Percentiles rank a stretch among this genome's conserved stretches.
phyloP scores from a whole-genome alignment of 1,140 invertebrate species.

The Dermatophagoides farinae region DNA sequence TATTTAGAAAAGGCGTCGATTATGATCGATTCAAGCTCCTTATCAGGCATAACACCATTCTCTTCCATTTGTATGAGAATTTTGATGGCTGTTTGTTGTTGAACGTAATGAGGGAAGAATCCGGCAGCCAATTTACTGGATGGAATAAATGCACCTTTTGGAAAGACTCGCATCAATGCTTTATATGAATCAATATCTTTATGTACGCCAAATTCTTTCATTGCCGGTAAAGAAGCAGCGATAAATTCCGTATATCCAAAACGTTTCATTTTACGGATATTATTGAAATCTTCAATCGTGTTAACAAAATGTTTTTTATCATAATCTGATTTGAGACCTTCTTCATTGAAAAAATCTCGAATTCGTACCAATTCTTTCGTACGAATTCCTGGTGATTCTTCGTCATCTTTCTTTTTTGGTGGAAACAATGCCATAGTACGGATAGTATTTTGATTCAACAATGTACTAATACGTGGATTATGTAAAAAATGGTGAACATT shows the following conservation, averaged over 20 bases:
- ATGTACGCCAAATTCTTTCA: constrained; percentile 74
- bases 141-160: constrained; percentile 70
- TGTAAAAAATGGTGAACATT: neutral
- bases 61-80: constrained; percentile 74
- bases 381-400: neutral
- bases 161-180: constrained; percentile 65
- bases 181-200: constrained; percentile 83
- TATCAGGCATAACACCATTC: constrained; percentile 72
- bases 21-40: constrained; percentile 59
- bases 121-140: constrained; percentile 57
- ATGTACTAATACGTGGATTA: neutral
- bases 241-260: constrained; percentile 83
- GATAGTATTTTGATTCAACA: too few relatives aligned
- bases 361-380: neutral
- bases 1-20: constrained; percentile 59
- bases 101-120: constrained; percentile 77
- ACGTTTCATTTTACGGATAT: constrained; percentile 21
- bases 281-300: constrained; percentile 2
- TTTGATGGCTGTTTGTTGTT: constrained; percentile 65
- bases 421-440: neutral
- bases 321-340: neutral
- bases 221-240: constrained; percentile 56
- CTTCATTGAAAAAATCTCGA: neutral
- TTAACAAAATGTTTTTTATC: constrained; percentile 7
- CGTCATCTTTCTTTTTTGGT: constrained; percentile 3